phyloP scores from a whole-genome alignment of 2,113 vertebrate genomes.

The Podarcis raffonei region DNA sequence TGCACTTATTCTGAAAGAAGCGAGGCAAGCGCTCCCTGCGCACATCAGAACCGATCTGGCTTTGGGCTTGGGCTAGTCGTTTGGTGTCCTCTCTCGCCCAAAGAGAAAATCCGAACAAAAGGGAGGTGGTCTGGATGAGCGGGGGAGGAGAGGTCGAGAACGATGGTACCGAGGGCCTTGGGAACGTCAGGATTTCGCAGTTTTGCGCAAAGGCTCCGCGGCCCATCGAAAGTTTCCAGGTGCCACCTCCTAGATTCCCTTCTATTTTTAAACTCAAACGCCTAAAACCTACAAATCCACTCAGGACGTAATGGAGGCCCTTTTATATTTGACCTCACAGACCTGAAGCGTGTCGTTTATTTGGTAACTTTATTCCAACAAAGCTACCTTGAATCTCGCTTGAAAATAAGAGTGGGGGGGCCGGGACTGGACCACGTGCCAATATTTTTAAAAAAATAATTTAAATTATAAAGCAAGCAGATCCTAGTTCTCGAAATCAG shows the following conservation, averaged over 20 bases:
- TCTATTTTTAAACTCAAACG: no score
- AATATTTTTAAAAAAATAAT: neutral
- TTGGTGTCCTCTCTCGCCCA: neutral
- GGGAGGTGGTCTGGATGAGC: no score
- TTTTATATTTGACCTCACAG: neutral
- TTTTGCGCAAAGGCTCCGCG: no score
- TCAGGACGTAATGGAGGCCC: no score
- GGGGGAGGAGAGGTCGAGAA: no score
- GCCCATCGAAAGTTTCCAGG: neutral
- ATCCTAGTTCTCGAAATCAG: neutral
- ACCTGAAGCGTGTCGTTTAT: neutral
- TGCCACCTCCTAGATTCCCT: no score
- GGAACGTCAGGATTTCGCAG: no score
- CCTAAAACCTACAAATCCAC: neutral
- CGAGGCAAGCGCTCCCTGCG: neutral
- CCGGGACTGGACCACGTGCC: neutral
- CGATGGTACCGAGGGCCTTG: neutral
- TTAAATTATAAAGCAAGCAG: neutral
- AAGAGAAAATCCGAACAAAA: neutral
- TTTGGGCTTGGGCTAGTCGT: neutral
- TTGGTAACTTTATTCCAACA: neutral
- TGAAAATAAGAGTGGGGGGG: neutral
- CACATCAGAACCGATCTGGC: neutral
- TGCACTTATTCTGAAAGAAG: neutral
- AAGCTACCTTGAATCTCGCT: neutral